A percentile compares a stretch with the other conserved stretches of the same genome.
phyloP scores from a whole-genome alignment of 2,113 vertebrate genomes.

The Prunella himalayana region DNA sequence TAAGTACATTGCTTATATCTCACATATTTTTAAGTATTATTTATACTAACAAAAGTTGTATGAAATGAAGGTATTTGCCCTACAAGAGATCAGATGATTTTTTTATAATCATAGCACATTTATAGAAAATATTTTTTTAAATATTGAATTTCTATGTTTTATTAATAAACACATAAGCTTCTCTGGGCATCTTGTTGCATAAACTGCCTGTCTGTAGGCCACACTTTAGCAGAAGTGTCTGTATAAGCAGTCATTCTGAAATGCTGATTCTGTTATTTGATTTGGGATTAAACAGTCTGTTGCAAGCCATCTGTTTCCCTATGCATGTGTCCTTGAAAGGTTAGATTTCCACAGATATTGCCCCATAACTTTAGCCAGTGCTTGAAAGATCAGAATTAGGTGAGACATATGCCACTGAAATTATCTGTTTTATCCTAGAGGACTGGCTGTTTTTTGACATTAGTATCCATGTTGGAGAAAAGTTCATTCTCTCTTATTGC shows the following conservation, averaged over 20 bases:
- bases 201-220: slow-evolving; percentile 50
- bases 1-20: not conserved
- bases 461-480: not conserved
- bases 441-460: slow-evolving; percentile 65
- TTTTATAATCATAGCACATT: not conserved
- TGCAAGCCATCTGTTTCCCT: slow-evolving; percentile 79
- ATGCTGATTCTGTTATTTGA: slow-evolving; percentile 81
- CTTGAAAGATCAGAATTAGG: slow-evolving; percentile 75
- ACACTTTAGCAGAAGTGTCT: slow-evolving; percentile 69
- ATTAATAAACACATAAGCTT: not conserved
- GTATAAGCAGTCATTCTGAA: slow-evolving; percentile 73
- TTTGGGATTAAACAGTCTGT: slow-evolving; percentile 82
- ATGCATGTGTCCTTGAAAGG: slow-evolving; percentile 78
- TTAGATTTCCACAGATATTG: slow-evolving; percentile 74
- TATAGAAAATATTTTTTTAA: not conserved
- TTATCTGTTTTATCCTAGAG: slow-evolving; percentile 67
- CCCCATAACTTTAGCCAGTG: slow-evolving; percentile 69
- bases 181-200: slow-evolving; percentile 37
- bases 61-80: not conserved
- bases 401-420: slow-evolving; percentile 75
- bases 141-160: not conserved
- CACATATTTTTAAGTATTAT: not conserved
- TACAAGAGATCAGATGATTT: not conserved
- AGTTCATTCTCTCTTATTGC: slow-evolving; percentile 46
- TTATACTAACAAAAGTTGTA: not conserved